A percentile compares a stretch with the other conserved stretches of the same genome.
Evolutionary conservation across 1,140 invertebrate species (phyloP).

Genomic region (Drosophila pseudoananassae): DNA sequence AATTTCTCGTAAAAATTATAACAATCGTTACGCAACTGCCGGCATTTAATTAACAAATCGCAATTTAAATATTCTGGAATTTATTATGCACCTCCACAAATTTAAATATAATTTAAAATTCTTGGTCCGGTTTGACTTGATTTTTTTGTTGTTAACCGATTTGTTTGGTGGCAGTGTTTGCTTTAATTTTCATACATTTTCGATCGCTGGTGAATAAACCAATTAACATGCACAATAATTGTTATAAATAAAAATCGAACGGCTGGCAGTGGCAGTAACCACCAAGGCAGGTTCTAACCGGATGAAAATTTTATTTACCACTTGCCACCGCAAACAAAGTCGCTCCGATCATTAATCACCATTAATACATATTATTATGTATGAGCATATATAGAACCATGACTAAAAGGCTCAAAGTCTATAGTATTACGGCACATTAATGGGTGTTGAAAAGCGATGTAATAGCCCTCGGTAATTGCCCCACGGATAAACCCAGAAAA

Average conservation of each 20-base stretch:
- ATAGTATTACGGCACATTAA: constrained; percentile 21
- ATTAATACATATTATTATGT: not conserved
- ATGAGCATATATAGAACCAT: constrained; percentile 12
- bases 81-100: constrained; percentile 35
- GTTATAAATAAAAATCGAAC: constrained; percentile 41
- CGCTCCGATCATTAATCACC: constrained; percentile 47
- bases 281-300: constrained; percentile 52
- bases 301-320: constrained; percentile 51
- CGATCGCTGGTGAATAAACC: constrained; percentile 69
- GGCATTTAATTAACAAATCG: constrained; percentile 63
- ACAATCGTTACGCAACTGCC: constrained; percentile 69
- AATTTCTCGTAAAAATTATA: constrained; percentile 35
- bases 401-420: constrained; percentile 37
- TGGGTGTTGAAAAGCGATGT: constrained; percentile 42
- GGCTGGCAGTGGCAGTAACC: not conserved
- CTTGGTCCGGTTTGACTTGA: constrained; percentile 48
- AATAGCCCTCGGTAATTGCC: constrained; percentile 37
- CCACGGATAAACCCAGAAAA: constrained; percentile 23
- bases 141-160: constrained; percentile 14
- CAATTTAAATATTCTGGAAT: constrained; percentile 42
- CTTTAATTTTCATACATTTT: constrained; percentile 50
- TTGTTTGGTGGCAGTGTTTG: constrained; percentile 22
- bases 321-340: constrained; percentile 22
- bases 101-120: constrained; percentile 38
- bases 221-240: constrained; percentile 63